phyloP scores from a whole-genome alignment of 2,888 invertebrate species.

The Isotomurus palustris region DNA sequence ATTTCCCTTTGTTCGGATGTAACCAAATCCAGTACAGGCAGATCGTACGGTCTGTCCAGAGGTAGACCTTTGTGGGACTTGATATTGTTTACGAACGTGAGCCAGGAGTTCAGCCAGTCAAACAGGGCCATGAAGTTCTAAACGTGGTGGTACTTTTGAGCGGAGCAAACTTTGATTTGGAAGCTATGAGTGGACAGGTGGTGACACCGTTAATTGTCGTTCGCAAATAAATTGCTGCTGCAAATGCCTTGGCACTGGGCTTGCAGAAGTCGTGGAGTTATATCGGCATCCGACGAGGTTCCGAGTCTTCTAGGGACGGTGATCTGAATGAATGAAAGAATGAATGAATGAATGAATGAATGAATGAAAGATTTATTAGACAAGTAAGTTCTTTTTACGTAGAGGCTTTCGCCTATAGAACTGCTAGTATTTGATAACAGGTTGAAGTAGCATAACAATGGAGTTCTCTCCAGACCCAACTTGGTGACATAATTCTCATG shows the following conservation, averaged over 20 bases:
- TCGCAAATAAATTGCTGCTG: neutral
- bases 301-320: neutral
- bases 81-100: constrained; percentile 2
- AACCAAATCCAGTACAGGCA: constrained; percentile 38
- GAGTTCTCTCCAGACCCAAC: no score
- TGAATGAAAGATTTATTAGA: no score
- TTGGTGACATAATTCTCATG: no score
- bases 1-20: constrained; percentile 26
- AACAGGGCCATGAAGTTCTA: constrained; percentile 38
- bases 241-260: constrained; percentile 1
- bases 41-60: constrained; percentile 37
- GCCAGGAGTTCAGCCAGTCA: constrained; percentile 11
- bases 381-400: no score
- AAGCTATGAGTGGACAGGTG: constrained; percentile 11
- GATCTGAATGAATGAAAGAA: no score
- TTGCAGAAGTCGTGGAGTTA: constrained; percentile 1
- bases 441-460: no score
- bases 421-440: no score
- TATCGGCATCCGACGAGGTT: neutral
- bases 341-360: neutral
- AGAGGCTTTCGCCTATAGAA: no score
- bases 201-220: neutral
- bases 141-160: constrained; percentile 30
- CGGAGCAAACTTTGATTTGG: constrained; percentile 40
- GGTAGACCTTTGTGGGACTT: constrained; percentile 1